Evolutionary conservation across 1,140 invertebrate species (phyloP), one percentile per base, ranked within the genome.

Genomic region (Popillia japonica): DNA sequence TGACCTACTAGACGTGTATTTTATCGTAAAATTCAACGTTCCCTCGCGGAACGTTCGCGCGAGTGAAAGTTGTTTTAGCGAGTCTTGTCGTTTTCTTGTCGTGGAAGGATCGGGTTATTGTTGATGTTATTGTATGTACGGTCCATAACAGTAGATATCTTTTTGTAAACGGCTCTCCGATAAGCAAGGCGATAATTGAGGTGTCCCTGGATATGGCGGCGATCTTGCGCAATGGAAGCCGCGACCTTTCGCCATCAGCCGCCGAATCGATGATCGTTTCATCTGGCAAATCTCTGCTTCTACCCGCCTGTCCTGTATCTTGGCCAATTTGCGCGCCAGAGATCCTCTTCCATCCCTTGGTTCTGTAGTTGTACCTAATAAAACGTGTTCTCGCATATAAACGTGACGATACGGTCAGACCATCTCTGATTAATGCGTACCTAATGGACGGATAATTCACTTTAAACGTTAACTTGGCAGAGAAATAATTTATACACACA

Each of bases 151-250:
- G n/a, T 22, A n/a, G 59, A 61, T 61, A 20, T 17, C 7, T 61
- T 61, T 61, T 61, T 61, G 17, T 10, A 68, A 68, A 23, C 22
- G 7, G 61, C 7, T 34, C 61, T 68, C 22, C 61, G 61, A 68
- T 34, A 68, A 68, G 61, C 20, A 34, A 10, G 40, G 17, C 34
- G 72, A 74, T 74, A 74, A 41, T 40, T 74, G 72, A 74, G 72
- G 72, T 74, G 34, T 42, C 72, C 72, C 72, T 74, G 72, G 72
- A 74, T 41, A 74, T 44, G 72, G 41, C 14, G 17, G 41, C 40
- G 72, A 41, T 74, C 34, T 44, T 74, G 72, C 72, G 72, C 72
- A 74, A 40, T 74, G 17, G 20, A n/a, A 27, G 61, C 61, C 8
- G 22, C 61, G 61, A 68, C 61, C 61, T 68, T 68, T 68, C 61